These are phyloP conservation scores for Biston betularia DNA, from an alignment of 2,888 invertebrate genomes.

Conservation along the genomic window DNA sequence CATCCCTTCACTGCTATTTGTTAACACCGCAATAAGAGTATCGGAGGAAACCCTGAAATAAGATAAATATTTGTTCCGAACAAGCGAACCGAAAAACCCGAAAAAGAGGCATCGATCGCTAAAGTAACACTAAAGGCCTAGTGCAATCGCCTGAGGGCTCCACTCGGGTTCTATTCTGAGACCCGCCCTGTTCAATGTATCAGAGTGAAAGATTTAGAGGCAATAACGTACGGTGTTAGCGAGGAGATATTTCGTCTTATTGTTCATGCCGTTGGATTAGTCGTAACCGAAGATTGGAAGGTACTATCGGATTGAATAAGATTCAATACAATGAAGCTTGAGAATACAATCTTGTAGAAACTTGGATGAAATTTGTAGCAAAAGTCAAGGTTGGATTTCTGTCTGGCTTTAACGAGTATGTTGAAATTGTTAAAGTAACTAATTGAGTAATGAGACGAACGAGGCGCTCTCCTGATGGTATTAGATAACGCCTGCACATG, in stretches of 20 bases:
- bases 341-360: neutral
- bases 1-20: constrained; percentile 61
- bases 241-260: constrained; percentile 73
- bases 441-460: too few species aligned
- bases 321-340: constrained; percentile 12
- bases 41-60: constrained; percentile 57
- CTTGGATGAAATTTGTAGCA: neutral
- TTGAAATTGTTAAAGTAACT: too few species aligned
- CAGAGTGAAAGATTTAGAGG: constrained; percentile 80
- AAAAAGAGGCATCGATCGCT: constrained; percentile 59
- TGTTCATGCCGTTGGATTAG: constrained; percentile 82
- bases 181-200: constrained; percentile 37
- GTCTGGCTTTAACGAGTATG: neutral
- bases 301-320: constrained; percentile 27
- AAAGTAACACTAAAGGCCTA: constrained; percentile 75
- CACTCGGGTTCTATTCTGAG: constrained; percentile 35
- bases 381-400: neutral
- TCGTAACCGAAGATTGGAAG: constrained; percentile 44
- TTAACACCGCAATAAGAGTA: constrained; percentile 77
- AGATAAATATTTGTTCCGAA: constrained; percentile 75
- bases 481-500: too few species aligned
- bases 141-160: constrained; percentile 66
- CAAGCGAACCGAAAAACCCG: constrained; percentile 58
- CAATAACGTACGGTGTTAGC: constrained; percentile 80
- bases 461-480: too few species aligned